A percentile compares a stretch with the other conserved stretches of the same genome.
Conservation (phyloP, 2,888 invertebrate genomes). For the Lysandra coridon region DNA sequence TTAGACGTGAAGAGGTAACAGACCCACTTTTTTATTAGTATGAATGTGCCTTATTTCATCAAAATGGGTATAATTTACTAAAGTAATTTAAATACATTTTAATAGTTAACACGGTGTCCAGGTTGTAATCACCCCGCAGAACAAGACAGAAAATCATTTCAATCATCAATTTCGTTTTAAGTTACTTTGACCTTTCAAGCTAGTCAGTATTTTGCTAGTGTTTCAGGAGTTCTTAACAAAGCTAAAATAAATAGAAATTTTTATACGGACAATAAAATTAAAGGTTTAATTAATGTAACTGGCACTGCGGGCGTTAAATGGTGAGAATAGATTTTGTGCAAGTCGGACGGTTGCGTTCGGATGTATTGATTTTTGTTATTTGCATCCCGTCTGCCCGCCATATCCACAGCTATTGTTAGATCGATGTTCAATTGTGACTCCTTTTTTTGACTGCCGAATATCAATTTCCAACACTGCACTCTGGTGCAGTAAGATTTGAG, state of each 20-base stretch:
- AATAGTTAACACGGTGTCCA: no score
- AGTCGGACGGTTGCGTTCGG: slow-evolving; percentile 63
- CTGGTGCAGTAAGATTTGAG: slow-evolving; percentile 30
- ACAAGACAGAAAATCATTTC: no score
- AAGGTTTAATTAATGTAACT: background rate
- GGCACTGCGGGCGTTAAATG: slow-evolving; percentile 45
- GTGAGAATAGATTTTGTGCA: slow-evolving; percentile 63
- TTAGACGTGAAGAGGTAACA: no score
- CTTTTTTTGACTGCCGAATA: slow-evolving; percentile 43
- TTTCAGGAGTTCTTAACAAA: background rate
- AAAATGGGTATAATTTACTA: no score
- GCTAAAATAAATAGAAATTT: background rate
- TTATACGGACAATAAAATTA: background rate
- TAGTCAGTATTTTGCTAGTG: no score
- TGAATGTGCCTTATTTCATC: no score
- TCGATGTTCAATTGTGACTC: slow-evolving; percentile 57
- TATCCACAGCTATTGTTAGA: slow-evolving; percentile 72
- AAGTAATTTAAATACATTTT: no score
- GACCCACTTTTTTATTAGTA: no score
- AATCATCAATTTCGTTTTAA: no score
- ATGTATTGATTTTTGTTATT: slow-evolving; percentile 78
- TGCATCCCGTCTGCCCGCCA: slow-evolving; percentile 75
- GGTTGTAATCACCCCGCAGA: no score
- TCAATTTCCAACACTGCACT: background rate
- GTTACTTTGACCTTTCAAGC: no score